Evolutionary conservation across 2,888 invertebrate species (phyloP).

Genomic region (Mellilla xanthometata): DNA sequence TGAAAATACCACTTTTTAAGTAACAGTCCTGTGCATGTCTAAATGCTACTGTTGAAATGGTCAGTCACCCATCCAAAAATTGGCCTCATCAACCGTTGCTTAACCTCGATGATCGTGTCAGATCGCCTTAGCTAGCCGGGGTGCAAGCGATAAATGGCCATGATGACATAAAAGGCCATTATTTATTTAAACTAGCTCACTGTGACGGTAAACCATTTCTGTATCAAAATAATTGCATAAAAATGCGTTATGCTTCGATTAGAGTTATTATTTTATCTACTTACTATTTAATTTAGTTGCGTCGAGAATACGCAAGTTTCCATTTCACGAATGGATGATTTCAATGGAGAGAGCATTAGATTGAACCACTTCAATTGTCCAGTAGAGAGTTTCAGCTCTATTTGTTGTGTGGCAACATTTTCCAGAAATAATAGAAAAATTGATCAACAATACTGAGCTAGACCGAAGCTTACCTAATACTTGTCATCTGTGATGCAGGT

Average conservation of each 20-base stretch:
- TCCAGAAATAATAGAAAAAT: constrained; percentile 20
- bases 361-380: constrained; percentile 32
- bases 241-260: constrained; percentile 1
- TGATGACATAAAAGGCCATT: no score
- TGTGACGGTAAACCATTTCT: background rate
- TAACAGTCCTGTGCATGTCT: no score
- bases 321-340: constrained; percentile 69
- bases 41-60: no score
- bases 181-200: no score
- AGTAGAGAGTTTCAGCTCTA: constrained; percentile 34
- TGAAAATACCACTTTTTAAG: no score
- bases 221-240: background rate
- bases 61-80: no score
- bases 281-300: constrained; percentile 9
- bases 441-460: constrained; percentile 16
- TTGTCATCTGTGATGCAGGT: background rate
- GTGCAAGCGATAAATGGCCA: no score
- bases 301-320: constrained; percentile 41
- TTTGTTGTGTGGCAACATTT: constrained; percentile 29
- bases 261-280: constrained; percentile 13
- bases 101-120: no score
- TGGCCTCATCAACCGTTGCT: no score
- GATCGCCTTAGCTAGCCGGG: no score
- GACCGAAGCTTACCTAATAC: constrained; percentile 12
- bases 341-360: constrained; percentile 59